Base-by-base conservation (phyloP, 2,888 invertebrate species). In the Phlogophora meticulosa region DNA sequence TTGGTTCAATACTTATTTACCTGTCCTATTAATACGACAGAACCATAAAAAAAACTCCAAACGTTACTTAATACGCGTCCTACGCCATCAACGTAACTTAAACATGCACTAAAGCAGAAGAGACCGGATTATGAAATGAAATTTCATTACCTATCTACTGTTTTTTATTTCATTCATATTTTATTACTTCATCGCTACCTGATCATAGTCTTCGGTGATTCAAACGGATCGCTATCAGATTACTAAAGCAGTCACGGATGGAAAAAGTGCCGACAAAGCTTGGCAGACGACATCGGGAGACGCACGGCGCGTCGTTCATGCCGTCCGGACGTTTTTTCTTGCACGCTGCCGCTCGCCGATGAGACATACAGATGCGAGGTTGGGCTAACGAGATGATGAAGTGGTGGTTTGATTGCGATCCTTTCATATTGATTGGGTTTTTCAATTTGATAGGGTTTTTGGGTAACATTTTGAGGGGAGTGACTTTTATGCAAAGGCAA, bases 251-350 rank as follows among this genome's bases (percentile, higher is more conserved):
- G 94, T 94, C 94, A 94, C 92, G 92, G 91, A 83, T 84, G 71
- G 64, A 94, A 94, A 94, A 95, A 95, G 90, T 88, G 92, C 95
- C 95, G 95, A 93, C 95, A 94, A 93, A 94, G 92, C 78, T 81
- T 79, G 87, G 83, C 85, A 85, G 83, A 85, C 89, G 89, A 87
- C 90, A 86, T 81, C 86, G 83, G 68, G 79, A 82, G 85, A 82
- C 85, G 88, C 22, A 46, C 85, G 81, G 87, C 88, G 83, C 74
- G 63, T 88, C 73, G 78, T 38, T 62, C 88, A 63, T 72, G 87
- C 87, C 83, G 86, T 85, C 85, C 85, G 85, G 86, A 83, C 87
- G 87, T 89, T 93, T 92, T 93, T 93, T 89, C 68, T 82, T 74
- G 65, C 70, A 78, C 67, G 60, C 28, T 81, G 85, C 81, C 85